Evolutionary conservation across 2,113 vertebrate genomes (phyloP).

Genomic region (Stercorarius parasiticus): DNA sequence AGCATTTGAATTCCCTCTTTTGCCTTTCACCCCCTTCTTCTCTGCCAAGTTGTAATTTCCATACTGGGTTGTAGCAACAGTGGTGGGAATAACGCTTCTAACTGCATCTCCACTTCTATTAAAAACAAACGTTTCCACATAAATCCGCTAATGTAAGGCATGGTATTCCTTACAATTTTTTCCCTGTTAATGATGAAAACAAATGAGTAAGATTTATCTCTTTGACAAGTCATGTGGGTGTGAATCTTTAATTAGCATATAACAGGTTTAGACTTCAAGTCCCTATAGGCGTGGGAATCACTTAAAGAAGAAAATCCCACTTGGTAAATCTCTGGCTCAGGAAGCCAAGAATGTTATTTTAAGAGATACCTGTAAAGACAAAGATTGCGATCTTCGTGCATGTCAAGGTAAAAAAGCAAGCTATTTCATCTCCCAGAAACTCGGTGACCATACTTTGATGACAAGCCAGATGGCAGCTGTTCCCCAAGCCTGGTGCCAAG

Average conservation of each 20-base stretch:
- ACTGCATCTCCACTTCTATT: conserved; percentile 22
- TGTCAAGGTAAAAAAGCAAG: conserved; percentile 68
- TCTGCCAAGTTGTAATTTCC: conserved; percentile 23
- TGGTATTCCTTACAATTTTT: conserved; percentile 31
- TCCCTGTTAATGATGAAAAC: conserved; percentile 59
- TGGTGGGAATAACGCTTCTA: conserved; percentile 35
- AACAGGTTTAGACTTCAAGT: conserved; percentile 76
- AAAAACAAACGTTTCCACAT: conserved; percentile 26
- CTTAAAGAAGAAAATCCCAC: conserved; percentile 64
- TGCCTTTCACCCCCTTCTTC: conserved; percentile 1
- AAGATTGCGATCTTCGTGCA: conserved; percentile 65
- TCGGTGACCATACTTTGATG: conserved; percentile 79
- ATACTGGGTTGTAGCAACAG: conserved; percentile 2
- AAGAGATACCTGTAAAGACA: conserved; percentile 69
- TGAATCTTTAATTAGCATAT: conserved; percentile 79
- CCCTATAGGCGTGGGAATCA: conserved; percentile 75
- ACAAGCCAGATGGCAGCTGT: conserved; percentile 80
- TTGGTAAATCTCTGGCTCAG: conserved; percentile 57
- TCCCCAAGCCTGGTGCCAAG: conserved; percentile 72
- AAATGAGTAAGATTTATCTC: conserved; percentile 72
- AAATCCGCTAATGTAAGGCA: conserved; percentile 49
- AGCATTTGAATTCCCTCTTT: background rate
- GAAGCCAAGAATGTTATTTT: conserved; percentile 68
- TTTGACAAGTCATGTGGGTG: conserved; percentile 73
- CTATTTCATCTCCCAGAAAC: conserved; percentile 76